Evolutionary conservation across 1,140 invertebrate species (phyloP), one percentile per base, ranked within the genome.

Genomic region (Elymnias hypermnestra): DNA sequence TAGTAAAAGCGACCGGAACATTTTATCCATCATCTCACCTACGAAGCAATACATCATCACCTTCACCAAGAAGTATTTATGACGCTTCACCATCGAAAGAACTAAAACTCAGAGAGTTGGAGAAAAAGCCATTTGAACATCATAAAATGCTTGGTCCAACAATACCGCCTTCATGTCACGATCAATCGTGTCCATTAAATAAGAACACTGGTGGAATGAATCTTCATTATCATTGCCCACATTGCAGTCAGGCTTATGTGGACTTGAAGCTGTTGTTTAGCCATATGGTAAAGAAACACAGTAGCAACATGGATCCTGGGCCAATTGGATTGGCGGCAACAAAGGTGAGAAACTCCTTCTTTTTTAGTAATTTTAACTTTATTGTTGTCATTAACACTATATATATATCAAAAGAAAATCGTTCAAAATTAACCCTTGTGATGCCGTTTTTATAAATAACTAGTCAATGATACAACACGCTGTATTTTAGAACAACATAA

Each of bases 1-100:
- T 95, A 89, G 94, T 96, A 87, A 97, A 95, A 91, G 94, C 95
- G 83, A 91, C 94, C 68, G 95, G 95, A 81, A 97, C 94, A 83
- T 97, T 95, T 89, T 97, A 95, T 88, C 95, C 95, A 67, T 90
- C 95, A 61, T 94, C 94, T 70, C 93, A 93, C 83, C 90, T 93
- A 78, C 81, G 72, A 54, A 76, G 76, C 57, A 76, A 82, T 28
- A 72, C 81, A 0, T 74, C 81, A 22, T 75, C 72, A 3, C 68
- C 71, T 1, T 74, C 72, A 25, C 72, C 81, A 2, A 53, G 77
- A 39, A 75, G 78, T 45, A 83, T 81, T 39, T 83, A 83, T 42
- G 72, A 85, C 39, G 72, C 79, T 5, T 77, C 83, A 19, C 76
- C 79, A n/a, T 75, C 76, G 9, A 82, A 79, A 47, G 73, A 83